Conservation (phyloP, 1,140 invertebrate species). For the Drosophila elegans region DNA sequence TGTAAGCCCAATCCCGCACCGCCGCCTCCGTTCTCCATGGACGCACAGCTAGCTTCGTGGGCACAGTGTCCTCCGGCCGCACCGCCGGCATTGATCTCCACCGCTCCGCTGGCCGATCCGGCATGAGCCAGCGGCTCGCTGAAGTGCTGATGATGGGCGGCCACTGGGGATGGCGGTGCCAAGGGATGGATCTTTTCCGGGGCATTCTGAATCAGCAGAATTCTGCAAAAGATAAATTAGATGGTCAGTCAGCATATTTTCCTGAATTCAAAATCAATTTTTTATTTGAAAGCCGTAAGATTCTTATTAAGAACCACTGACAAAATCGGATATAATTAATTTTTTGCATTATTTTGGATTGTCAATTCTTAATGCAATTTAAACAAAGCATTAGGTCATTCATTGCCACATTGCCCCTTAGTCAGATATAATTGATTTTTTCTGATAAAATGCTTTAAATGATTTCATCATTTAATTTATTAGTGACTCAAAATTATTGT, state of each 20-base stretch:
- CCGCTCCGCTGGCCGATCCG: conserved; percentile 45
- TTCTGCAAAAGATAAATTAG: conserved; percentile 86
- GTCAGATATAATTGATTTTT: too few relatives aligned
- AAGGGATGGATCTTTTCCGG: conserved; percentile 89
- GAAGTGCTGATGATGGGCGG: conserved; percentile 61
- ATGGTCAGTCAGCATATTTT: neutral
- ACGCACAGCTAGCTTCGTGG: conserved; percentile 48
- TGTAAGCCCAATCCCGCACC: conserved; percentile 25
- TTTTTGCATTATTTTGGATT: too few relatives aligned
- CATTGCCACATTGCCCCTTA: too few relatives aligned
- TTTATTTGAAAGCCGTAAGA: too few relatives aligned
- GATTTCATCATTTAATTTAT: neutral
- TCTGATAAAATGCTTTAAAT: neutral
- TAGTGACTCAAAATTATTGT: neutral
- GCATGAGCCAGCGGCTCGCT: conserved; percentile 54
- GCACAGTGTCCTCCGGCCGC: conserved; percentile 22
- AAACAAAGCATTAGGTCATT: too few relatives aligned
- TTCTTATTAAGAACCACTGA: too few relatives aligned
- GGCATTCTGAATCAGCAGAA: conserved; percentile 96
- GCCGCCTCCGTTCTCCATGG: conserved; percentile 43
- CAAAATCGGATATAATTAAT: too few relatives aligned
- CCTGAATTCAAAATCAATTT: too few relatives aligned
- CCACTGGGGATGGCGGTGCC: conserved; percentile 85
- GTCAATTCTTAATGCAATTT: too few relatives aligned
- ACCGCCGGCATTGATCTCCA: conserved; percentile 59